Percentiles rank a stretch among this genome's conserved stretches.
Conservation (phyloP, 1,140 invertebrate genomes). For the Andrena cerasifolii region DNA sequence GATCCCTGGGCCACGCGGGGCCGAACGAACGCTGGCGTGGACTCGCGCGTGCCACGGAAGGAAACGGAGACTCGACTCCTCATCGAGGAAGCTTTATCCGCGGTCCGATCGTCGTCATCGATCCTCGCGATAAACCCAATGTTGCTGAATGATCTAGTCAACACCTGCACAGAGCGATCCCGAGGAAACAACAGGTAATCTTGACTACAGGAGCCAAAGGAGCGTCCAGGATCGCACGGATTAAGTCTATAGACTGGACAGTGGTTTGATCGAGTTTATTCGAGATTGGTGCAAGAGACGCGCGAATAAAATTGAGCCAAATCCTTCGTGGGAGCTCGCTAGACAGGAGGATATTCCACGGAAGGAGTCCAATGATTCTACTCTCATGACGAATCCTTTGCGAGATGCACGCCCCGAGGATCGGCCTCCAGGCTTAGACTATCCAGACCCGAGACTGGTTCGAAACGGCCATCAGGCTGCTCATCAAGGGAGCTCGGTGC, state of each 20-base stretch:
- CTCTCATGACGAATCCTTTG: slow-evolving; percentile 80
- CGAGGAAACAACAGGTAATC: too few relatives aligned
- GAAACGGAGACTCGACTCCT: slow-evolving; percentile 70
- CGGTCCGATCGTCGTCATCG: background rate
- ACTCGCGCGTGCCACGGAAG: slow-evolving; percentile 39
- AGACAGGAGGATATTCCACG: slow-evolving; percentile 31
- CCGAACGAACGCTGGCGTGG: slow-evolving; percentile 11
- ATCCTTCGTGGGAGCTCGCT: slow-evolving; percentile 1
- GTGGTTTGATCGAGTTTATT: background rate
- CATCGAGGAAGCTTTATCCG: slow-evolving; percentile 13
- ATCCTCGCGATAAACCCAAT: too few relatives aligned
- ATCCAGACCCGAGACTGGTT: slow-evolving; percentile 71
- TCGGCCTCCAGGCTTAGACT: slow-evolving; percentile 78
- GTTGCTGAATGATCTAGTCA: too few relatives aligned
- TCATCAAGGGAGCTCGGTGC: slow-evolving; percentile 67
- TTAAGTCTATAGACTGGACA: background rate
- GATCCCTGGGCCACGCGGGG: slow-evolving; percentile 48
- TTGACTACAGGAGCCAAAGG: too few relatives aligned
- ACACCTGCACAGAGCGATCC: too few relatives aligned
- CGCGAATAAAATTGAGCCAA: slow-evolving; percentile 44
- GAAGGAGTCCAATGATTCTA: slow-evolving; percentile 56
- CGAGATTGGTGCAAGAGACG: background rate
- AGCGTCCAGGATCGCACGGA: too few relatives aligned
- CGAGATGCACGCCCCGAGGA: slow-evolving; percentile 79
- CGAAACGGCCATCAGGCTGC: slow-evolving; percentile 63